Base-by-base conservation (phyloP, 1,140 invertebrate species). In the Archivesica marissinica region DNA sequence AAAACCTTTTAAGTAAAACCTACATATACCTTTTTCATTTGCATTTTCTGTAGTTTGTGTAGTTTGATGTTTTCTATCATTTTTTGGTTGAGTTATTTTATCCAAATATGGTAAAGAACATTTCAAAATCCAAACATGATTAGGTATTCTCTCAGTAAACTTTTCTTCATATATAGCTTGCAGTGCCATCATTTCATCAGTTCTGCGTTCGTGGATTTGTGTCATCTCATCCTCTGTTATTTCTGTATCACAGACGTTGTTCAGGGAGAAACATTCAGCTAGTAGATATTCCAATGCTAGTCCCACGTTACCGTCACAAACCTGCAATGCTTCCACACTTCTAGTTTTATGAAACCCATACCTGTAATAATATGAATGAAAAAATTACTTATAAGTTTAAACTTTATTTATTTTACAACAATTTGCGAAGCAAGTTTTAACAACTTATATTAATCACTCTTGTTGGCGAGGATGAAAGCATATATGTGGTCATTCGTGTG, bases 181-280 rank as follows among this genome's bases (percentile, higher is more conserved):
- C 15, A 93, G 66, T 25, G 90, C 92, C 56, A 89, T 81, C 81
- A 91, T 93, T 88, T 93, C 92, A 39, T 93, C 92, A 44, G 89
- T 70, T 64, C 92, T 86, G 23, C 87, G 77, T 30, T 92, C 90
- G 0, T 68, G 15, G n/a, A 93, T 81, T 47, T 93, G 90, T 52
- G 88, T 76, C 28, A 28, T 38, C n/a, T 70, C 47, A 44, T 75
- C 50, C 17, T 78, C 61, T 66, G 30, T 20, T 9, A 33, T 20
- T 47, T 41, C 74, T 64, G 20, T 35, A 61, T 47, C 44, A 70
- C 35, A 39, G 23, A 3, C 59, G 15, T 56, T 77, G 30, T 38
- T 61, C 11, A 72, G 47, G 33, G 85, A 79, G 70, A 89, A 91
- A 41, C 90, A 91, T 64, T 91, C 88, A 61, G 66, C 80, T 35